These are phyloP conservation scores for Clunio marinus DNA, from an alignment of 2,888 invertebrate genomes.

Conservation along the genomic window DNA sequence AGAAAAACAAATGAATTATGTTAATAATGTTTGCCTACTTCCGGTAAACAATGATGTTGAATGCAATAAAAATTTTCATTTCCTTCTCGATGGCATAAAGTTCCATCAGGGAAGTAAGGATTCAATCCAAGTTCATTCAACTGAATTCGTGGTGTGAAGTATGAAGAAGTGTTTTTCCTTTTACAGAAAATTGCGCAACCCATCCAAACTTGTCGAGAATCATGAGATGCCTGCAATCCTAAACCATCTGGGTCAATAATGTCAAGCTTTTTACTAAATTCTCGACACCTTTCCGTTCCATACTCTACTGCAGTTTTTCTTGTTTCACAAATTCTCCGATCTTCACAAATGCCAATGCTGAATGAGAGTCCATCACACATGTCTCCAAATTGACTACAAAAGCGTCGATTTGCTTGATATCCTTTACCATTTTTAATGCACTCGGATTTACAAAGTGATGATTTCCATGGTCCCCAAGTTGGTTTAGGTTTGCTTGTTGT, in stretches of 20 bases:
- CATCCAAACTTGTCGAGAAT: conserved; percentile 74
- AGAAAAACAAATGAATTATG: not conserved
- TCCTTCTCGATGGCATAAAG: conserved; percentile 69
- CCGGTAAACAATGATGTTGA: conserved; percentile 70
- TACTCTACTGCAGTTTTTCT: conserved; percentile 56
- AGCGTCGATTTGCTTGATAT: conserved; percentile 56
- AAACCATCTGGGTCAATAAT: conserved; percentile 63
- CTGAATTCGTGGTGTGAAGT: conserved; percentile 71
- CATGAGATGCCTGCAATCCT: conserved; percentile 71
- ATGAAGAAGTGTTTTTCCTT: conserved; percentile 60
- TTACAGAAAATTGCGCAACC: conserved; percentile 75
- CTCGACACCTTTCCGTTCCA: conserved; percentile 61
- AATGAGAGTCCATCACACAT: conserved; percentile 61
- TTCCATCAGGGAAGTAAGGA: conserved; percentile 75
- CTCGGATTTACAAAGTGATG: conserved; percentile 60
- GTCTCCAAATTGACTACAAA: conserved; percentile 55
- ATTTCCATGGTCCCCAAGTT: conserved; percentile 62
- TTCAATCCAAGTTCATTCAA: conserved; percentile 65
- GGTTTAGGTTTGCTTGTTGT: conserved; percentile 42
- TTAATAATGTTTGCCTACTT: conserved; percentile 51
- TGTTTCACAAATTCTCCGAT: conserved; percentile 56
- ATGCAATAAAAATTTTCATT: conserved; percentile 65
- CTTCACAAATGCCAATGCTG: conserved; percentile 64
- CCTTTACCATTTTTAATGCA: conserved; percentile 63
- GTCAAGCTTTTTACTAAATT: conserved; percentile 59